Percentiles rank a stretch among this genome's conserved stretches.
Evolutionary conservation across 2,113 vertebrate genomes (phyloP).

Genomic region (Actenoides lindsayi): DNA sequence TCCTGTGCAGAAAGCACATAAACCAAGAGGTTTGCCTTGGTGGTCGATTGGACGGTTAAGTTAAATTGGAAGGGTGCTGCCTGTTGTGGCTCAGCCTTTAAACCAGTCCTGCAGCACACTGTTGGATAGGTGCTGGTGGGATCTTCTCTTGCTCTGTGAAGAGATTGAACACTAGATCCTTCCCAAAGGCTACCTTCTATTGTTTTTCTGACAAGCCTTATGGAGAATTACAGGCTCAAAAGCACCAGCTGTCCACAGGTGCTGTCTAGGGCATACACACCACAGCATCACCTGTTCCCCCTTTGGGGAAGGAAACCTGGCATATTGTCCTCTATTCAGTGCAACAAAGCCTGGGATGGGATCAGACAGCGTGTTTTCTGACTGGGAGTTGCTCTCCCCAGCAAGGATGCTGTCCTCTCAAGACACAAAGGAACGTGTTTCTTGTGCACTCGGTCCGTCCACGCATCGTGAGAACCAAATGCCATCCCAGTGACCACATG

Average conservation of each 20-base stretch:
- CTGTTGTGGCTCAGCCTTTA: not conserved
- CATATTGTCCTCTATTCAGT: not conserved
- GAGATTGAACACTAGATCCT: not conserved
- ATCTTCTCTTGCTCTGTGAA: not conserved
- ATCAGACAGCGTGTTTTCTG: not conserved
- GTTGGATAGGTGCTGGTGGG: not conserved
- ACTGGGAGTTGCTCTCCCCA: not conserved
- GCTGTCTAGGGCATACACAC: not conserved
- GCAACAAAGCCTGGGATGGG: not conserved
- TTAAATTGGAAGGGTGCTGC: not conserved
- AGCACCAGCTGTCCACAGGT: not conserved
- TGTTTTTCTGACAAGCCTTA: not conserved
- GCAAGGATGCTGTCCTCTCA: not conserved
- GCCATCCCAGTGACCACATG: not conserved
- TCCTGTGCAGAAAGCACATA: not conserved
- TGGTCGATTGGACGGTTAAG: fast-evolving
- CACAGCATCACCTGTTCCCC: not conserved
- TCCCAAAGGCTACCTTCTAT: not conserved
- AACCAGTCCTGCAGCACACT: not conserved
- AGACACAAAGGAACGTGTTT: not conserved
- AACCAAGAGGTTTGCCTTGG: not conserved
- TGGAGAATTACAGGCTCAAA: not conserved
- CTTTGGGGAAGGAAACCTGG: not conserved
- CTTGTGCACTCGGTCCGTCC: not conserved
- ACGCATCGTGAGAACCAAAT: not conserved